Evolutionary conservation across 2,113 vertebrate species (phyloP), one percentile per base, ranked within the genome.

Genomic region (Pyxicephalus adspersus): DNA sequence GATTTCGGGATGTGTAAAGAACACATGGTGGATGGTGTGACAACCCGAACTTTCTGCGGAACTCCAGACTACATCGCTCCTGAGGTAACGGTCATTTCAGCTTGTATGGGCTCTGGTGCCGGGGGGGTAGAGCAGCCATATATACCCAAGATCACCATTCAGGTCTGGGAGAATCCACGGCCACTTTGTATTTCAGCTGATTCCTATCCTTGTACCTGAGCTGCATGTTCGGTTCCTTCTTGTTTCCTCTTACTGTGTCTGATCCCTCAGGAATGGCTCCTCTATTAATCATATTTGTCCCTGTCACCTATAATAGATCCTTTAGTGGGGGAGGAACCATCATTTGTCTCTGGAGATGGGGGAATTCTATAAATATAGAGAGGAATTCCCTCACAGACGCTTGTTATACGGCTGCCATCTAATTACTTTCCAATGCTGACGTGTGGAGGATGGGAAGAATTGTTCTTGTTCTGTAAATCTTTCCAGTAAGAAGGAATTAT

Each of bases 1-100:
- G 98, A 99, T 87, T 99, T 99, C 45, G 98, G 98, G 75, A 99
- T 99, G 98, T 99, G 97, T 86, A 99, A 99, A 87, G 98, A 99
- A 17, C 95, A 95, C 83, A 97, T 99, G 91, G n/a, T 77, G 16
- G 92, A 98, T 0, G 95, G 91, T 18, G 95, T 96, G 81, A 93
- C 89, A 2, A 99, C 98, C 0, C 94, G 97, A 86, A 99, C 98
- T 76, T 99, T 99, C 93, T 99, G 98, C 19, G 98, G 98, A 74
- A 99, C 98, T 75, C 97, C 97, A 0, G 98, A 99, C 90, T 99
- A 99, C 90, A 99, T 99, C 8, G 97, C 98, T 58, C 98, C 98
- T 0, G 98, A 99, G 96, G 98, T 99, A 88, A 88, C 83, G 61
- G 3, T 7, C 19, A 20, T 8, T 18, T 20, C 20, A 15, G 18